Percentiles rank a stretch among this genome's conserved stretches.
phyloP scores from a whole-genome alignment of 2,797 vertebrate species.

The Xiphophorus birchmanni region DNA sequence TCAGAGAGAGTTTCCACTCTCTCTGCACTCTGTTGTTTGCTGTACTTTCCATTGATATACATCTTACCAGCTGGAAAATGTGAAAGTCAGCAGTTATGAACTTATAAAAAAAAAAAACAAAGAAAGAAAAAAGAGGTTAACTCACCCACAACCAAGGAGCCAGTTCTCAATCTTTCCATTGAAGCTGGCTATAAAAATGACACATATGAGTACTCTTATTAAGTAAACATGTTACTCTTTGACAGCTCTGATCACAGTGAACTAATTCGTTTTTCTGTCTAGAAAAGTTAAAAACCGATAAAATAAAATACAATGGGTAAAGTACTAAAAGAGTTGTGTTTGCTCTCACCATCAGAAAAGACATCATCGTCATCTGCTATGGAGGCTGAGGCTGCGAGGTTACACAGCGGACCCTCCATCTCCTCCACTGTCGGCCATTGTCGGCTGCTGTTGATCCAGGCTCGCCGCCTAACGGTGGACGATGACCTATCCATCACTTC shows the following conservation, averaged over 20 bases:
- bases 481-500: conserved; percentile 79
- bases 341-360: conserved; percentile 71
- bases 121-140: conserved; percentile 25
- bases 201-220: conserved; percentile 18
- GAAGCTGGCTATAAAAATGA: conserved; percentile 83
- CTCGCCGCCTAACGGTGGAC: conserved; percentile 79
- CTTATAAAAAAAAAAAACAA: neutral
- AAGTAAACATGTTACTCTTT: neutral
- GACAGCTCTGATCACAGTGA: neutral
- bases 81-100: conserved; percentile 2
- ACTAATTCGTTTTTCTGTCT: neutral
- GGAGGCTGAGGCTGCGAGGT: conserved; percentile 46
- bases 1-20: conserved; percentile 60
- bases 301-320: neutral
- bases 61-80: conserved; percentile 22
- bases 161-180: conserved; percentile 87
- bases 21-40: conserved; percentile 25
- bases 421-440: conserved; percentile 76
- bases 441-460: conserved; percentile 84
- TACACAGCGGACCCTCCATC: conserved; percentile 11
- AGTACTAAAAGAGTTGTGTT: neutral
- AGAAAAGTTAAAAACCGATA: neutral
- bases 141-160: conserved; percentile 90
- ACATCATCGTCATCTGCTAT: conserved; percentile 72
- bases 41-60: conserved; percentile 57